phyloP scores from a whole-genome alignment of 2,113 vertebrate genomes.

The Paralichthys olivaceus region DNA sequence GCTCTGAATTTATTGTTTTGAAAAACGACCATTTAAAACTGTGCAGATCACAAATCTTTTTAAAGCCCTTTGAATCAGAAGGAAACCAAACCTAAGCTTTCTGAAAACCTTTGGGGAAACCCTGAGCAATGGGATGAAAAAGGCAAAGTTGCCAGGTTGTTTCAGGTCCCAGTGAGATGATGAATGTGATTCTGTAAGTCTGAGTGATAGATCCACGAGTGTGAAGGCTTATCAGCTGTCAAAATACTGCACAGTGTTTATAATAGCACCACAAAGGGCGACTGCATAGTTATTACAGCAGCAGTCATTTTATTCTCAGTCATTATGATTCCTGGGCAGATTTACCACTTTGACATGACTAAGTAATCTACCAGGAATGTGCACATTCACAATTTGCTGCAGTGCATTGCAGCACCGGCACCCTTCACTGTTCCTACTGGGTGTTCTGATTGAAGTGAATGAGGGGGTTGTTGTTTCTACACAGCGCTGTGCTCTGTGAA shows the following conservation, averaged over 20 bases:
- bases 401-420: neutral
- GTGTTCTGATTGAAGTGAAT: neutral
- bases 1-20: neutral
- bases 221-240: neutral
- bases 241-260: neutral
- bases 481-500: neutral
- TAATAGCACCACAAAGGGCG: neutral
- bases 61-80: neutral
- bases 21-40: no score
- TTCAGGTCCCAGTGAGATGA: neutral
- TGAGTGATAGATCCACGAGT: neutral
- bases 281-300: neutral
- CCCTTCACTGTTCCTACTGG: neutral
- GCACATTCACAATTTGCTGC: neutral
- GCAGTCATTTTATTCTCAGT: neutral
- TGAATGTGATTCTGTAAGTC: neutral
- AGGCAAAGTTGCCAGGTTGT: neutral
- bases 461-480: neutral
- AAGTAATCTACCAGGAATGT: neutral
- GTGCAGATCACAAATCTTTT: no score
- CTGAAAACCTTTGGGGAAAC: neutral
- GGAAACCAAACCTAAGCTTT: neutral
- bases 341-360: neutral
- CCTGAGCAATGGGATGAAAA: neutral
- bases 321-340: no score